A percentile compares a stretch with the other conserved stretches of the same genome.
Evolutionary conservation across 2,888 invertebrate genomes (phyloP).

Genomic region (Neuroscelio doddi): DNA sequence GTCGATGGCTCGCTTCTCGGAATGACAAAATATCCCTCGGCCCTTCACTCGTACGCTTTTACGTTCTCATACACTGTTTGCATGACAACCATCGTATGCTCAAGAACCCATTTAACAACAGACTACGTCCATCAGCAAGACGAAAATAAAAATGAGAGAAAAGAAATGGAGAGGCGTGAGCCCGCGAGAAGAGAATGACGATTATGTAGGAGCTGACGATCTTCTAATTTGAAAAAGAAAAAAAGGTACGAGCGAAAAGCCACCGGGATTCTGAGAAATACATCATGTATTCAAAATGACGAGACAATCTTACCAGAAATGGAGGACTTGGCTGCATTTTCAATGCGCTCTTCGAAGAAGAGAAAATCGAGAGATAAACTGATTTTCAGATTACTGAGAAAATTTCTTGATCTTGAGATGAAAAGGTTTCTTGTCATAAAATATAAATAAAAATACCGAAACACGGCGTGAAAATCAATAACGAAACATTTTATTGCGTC

Average conservation of each 20-base stretch:
- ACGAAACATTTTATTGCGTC: too few species aligned
- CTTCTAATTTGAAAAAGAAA: constrained; percentile 32
- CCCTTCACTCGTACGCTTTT: constrained; percentile 25
- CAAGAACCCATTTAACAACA: constrained; percentile 29
- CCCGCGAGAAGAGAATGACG: constrained; percentile 46
- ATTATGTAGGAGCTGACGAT: constrained; percentile 42
- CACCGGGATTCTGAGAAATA: too few species aligned
- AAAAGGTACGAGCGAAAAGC: constrained; percentile 27
- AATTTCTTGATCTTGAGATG: too few species aligned
- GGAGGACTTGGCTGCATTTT: too few species aligned
- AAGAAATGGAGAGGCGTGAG: constrained; percentile 25
- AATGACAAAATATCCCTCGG: constrained; percentile 55
- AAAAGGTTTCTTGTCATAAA: too few species aligned
- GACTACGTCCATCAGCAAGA: constrained; percentile 30
- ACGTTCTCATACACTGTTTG: constrained; percentile 37
- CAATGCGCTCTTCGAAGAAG: too few species aligned
- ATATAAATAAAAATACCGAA: too few species aligned
- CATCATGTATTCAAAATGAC: too few species aligned
- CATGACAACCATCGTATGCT: constrained; percentile 38
- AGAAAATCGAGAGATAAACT: too few species aligned
- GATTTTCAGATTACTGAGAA: too few species aligned
- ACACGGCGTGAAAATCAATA: too few species aligned
- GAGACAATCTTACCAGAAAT: too few species aligned
- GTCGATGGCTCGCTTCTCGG: constrained; percentile 53
- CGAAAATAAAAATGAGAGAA: constrained; percentile 20